Evolutionary conservation across 2,113 vertebrate genomes (phyloP), one percentile per base, ranked within the genome.

Genomic region (Cnemophilus loriae): DNA sequence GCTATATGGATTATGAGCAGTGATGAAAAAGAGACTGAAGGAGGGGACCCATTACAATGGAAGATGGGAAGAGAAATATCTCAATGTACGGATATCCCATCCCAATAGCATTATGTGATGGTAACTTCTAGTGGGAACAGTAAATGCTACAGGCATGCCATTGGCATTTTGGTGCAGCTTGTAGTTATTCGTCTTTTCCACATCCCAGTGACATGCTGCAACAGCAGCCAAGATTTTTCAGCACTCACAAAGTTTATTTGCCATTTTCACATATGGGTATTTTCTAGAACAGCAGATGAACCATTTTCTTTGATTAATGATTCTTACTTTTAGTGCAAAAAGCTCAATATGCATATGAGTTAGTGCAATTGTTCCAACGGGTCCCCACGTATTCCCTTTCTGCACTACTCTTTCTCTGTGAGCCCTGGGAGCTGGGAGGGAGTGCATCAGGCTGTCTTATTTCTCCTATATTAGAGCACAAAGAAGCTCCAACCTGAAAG

Each of bases 251-350:
- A 68, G 78, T 88, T 86, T n/a, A 75, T 83, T 81, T 84, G 52
- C 32, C 42, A 37, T 94, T 97, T 90, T 81, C 79, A 74, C 49
- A 84, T 37, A 67, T 8, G 42, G n/a, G 9, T 77, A 44, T 74
- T 93, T 84, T 94, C 75, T 86, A 89, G 76, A 96, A 78, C 49
- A 90, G 47, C 64, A 84, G 64, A 84, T 87, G 69, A 96, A 90
- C 50, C 23, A 84, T 78, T 94, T 93, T 79, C 64, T 53, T 67
- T 11, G 10, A 77, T 86, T 91, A 95, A 89, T 65, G 53, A 84
- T 11, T 61, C 24, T 78, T 92, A 86, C 84, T 93, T 91, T 93
- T 92, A 92, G 49, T 64, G 73, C 69, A 96, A 93, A 78, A 65
- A 59, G 50, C 24, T 42, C 42, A 59, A 44, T 59, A 60, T 57